Conservation (phyloP, 2,888 invertebrate species). For the Gari tellinella region DNA sequence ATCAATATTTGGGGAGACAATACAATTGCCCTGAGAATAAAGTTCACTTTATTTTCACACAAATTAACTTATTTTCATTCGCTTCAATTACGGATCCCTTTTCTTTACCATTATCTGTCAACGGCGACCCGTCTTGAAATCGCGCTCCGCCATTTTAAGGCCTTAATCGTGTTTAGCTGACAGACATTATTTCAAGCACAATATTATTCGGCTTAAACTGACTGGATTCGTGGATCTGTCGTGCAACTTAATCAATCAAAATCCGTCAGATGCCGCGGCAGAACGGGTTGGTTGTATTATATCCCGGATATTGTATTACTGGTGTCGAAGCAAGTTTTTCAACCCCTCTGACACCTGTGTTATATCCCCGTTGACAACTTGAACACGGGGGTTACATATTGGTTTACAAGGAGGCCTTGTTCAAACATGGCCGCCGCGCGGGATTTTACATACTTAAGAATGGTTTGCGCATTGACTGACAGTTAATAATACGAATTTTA, state of each 20-base stretch:
- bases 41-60: conserved; percentile 52
- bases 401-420: conserved; percentile 60
- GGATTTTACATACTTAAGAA: conserved; percentile 34
- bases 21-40: conserved; percentile 38
- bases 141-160: conserved; percentile 49
- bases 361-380: conserved; percentile 59
- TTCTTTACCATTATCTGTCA: conserved; percentile 58
- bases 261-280: conserved; percentile 41
- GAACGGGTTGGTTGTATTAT: conserved; percentile 36
- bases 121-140: conserved; percentile 47
- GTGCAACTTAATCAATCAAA: conserved; percentile 56
- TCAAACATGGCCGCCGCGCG: conserved; percentile 54
- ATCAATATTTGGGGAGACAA: conserved; percentile 12
- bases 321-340: conserved; percentile 54
- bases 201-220: conserved; percentile 59
- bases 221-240: conserved; percentile 40
- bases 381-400: conserved; percentile 64
- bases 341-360: conserved; percentile 61
- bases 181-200: conserved; percentile 57
- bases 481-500: conserved; percentile 27
- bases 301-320: conserved; percentile 60
- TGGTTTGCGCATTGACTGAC: conserved; percentile 27
- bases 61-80: conserved; percentile 41
- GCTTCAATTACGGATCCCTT: conserved; percentile 47
- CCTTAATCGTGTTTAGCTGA: conserved; percentile 61